Conservation (phyloP, 1,140 invertebrate genomes). For the Drosophila orena region DNA sequence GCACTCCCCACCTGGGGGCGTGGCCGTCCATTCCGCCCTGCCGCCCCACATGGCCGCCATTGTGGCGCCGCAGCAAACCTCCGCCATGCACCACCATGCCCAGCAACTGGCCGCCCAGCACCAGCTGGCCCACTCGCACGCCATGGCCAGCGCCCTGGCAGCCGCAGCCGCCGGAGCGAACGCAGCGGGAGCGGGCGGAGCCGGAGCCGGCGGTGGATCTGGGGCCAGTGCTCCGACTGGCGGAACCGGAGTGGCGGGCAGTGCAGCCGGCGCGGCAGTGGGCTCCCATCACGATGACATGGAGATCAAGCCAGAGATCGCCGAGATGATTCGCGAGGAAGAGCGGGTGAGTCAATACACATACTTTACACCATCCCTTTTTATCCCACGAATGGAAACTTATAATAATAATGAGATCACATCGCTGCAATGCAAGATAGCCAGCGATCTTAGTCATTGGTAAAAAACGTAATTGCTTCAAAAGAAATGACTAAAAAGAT, state of each 20-base stretch:
- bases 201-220: slow-evolving; percentile 56
- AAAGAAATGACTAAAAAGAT: slow-evolving; percentile 8
- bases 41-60: slow-evolving; percentile 70
- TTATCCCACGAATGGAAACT: too few species aligned
- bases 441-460: neutral
- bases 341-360: slow-evolving; percentile 92
- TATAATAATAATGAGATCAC: neutral
- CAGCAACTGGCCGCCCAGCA: slow-evolving; percentile 80
- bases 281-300: slow-evolving; percentile 89
- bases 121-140: slow-evolving; percentile 77
- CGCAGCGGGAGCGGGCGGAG: slow-evolving; percentile 31
- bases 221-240: slow-evolving; percentile 31
- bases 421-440: neutral
- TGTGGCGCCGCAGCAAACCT: slow-evolving; percentile 32
- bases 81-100: slow-evolving; percentile 72
- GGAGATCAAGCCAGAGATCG: slow-evolving; percentile 96
- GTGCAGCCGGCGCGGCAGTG: slow-evolving; percentile 45
- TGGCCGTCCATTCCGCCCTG: slow-evolving; percentile 60
- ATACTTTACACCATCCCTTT: too few species aligned
- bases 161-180: slow-evolving; percentile 49
- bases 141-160: slow-evolving; percentile 72
- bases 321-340: slow-evolving; percentile 97
- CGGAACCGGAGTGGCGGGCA: slow-evolving; percentile 38
- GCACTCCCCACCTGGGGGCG: slow-evolving; percentile 60
- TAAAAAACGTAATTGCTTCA: neutral